These are phyloP conservation scores for Salvelinus namaycush DNA, from an alignment of 2,113 vertebrate species.

Conservation along the genomic window DNA sequence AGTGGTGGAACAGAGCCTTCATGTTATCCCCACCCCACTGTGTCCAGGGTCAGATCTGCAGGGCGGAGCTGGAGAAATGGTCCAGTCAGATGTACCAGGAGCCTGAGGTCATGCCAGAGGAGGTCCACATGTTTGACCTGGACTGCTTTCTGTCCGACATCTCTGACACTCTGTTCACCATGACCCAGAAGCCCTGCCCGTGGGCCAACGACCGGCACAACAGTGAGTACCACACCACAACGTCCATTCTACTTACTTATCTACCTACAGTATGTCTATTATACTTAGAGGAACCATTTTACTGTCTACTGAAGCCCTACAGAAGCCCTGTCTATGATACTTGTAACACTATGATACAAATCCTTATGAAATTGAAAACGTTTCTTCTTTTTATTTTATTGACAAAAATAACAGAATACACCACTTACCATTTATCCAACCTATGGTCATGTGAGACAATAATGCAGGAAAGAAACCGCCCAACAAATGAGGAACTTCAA, in stretches of 20 bases:
- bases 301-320: neutral
- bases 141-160: slow-evolving; percentile 93
- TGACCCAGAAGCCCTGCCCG: slow-evolving; percentile 83
- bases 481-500: slow-evolving; percentile 43
- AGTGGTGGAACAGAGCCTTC: neutral
- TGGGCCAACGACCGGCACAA: slow-evolving; percentile 75
- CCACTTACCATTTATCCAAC: neutral
- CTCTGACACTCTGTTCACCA: slow-evolving; percentile 98
- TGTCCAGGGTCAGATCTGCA: slow-evolving; percentile 73
- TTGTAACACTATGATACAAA: no score
- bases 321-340: no score
- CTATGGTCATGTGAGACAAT: slow-evolving; percentile 25
- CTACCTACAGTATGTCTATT: no score
- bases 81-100: slow-evolving; percentile 86
- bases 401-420: neutral
- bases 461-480: slow-evolving; percentile 25
- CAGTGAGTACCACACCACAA: slow-evolving; percentile 70
- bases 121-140: slow-evolving; percentile 87
- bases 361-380: no score
- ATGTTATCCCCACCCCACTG: neutral
- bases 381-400: no score
- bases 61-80: slow-evolving; percentile 84
- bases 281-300: neutral
- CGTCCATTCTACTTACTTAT: no score
- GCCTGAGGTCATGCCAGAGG: slow-evolving; percentile 78